Conservation (phyloP, 2,888 invertebrate species). For the Venustoraphidia nigricollis region DNA sequence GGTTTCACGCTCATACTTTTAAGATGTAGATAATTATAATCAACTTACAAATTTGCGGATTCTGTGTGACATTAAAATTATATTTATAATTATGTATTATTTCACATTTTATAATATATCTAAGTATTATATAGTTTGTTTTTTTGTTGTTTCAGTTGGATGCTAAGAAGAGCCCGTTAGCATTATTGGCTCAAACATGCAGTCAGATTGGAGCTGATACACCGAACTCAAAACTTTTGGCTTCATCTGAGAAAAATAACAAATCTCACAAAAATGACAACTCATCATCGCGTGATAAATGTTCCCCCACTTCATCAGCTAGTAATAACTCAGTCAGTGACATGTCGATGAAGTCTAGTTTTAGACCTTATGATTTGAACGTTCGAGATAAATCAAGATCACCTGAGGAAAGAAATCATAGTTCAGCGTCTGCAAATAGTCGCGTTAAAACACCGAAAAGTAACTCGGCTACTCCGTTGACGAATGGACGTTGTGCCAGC, state of each 20-base stretch:
- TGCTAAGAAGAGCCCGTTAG: constrained; percentile 93
- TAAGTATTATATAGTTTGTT: constrained; percentile 6
- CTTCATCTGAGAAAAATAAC: constrained; percentile 55
- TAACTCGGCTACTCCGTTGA: constrained; percentile 31
- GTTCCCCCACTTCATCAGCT: constrained; percentile 30
- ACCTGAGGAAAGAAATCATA: constrained; percentile 44
- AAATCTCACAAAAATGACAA: constrained; percentile 31
- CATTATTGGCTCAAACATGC: constrained; percentile 90
- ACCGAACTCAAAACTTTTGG: constrained; percentile 59
- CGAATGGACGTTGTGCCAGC: constrained; percentile 47
- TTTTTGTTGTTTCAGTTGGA: constrained; percentile 70
- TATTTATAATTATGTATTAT: too few species aligned
- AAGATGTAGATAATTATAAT: too few species aligned
- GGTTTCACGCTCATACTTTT: too few species aligned
- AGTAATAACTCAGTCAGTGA: constrained; percentile 30
- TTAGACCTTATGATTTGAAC: constrained; percentile 64
- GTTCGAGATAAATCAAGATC: constrained; percentile 49
- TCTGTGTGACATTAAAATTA: too few species aligned
- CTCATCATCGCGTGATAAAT: constrained; percentile 39
- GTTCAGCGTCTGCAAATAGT: constrained; percentile 26
- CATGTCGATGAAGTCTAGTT: constrained; percentile 37
- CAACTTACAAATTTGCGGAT: too few species aligned
- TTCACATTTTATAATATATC: neutral
- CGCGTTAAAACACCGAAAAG: constrained; percentile 42
- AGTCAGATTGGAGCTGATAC: constrained; percentile 91